These are phyloP conservation scores for Pollenia labialis DNA, from an alignment of 2,888 invertebrate species.

Conservation along the genomic window DNA sequence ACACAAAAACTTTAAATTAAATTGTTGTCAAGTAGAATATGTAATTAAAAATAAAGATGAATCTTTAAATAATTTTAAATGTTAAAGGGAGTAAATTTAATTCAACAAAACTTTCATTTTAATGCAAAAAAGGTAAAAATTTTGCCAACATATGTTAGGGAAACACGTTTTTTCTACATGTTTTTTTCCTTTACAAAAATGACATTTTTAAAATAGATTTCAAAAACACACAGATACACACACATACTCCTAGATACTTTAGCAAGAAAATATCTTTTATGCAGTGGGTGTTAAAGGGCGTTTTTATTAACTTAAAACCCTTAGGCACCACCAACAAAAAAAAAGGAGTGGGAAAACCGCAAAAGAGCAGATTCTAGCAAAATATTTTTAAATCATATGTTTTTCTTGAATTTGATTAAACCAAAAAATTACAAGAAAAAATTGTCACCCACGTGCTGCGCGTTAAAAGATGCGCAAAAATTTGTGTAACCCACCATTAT, in stretches of 20 bases:
- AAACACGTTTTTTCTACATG: constrained; percentile 58
- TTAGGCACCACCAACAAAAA: not conserved
- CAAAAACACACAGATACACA: not conserved
- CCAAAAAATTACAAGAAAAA: constrained; percentile 21
- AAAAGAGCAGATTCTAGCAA: not conserved
- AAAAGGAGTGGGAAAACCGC: constrained; percentile 15
- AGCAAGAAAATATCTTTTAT: not conserved
- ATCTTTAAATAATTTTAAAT: constrained; percentile 11
- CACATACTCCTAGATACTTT: not conserved
- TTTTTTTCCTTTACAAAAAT: constrained; percentile 4
- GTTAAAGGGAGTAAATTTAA: constrained; percentile 20
- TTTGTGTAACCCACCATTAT: not conserved
- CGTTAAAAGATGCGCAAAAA: constrained; percentile 63
- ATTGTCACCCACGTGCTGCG: constrained; percentile 70
- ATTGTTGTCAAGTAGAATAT: constrained; percentile 28
- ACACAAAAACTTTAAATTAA: not conserved
- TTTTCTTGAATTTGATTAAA: constrained; percentile 2
- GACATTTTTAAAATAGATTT: constrained; percentile 5
- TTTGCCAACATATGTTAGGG: constrained; percentile 69
- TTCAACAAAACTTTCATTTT: constrained; percentile 36
- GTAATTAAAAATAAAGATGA: constrained; percentile 8
- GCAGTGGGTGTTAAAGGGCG: constrained; percentile 46
- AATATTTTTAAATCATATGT: constrained; percentile 27
- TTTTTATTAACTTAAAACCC: constrained; percentile 2
- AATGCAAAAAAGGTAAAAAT: constrained; percentile 54